Evolutionary conservation across 2,113 vertebrate species (phyloP).

Genomic region (Coturnix japonica): DNA sequence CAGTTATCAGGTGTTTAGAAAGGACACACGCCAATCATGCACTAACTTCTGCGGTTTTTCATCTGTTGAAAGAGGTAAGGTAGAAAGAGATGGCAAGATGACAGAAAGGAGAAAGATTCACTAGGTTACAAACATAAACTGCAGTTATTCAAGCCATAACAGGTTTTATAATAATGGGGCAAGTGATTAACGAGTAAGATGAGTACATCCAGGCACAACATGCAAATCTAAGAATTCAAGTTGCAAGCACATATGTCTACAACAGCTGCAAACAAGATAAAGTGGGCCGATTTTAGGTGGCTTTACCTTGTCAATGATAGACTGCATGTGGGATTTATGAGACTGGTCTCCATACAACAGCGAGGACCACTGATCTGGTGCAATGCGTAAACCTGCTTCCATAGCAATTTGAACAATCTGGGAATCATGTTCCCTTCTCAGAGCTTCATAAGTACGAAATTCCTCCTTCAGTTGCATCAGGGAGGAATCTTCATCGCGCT

Average conservation of each 20-base stretch:
- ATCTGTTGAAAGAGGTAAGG: neutral
- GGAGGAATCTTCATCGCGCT: conserved; percentile 97
- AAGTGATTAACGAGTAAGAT: neutral
- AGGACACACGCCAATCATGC: neutral
- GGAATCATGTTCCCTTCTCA: conserved; percentile 95
- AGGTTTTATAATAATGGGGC: neutral
- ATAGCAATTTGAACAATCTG: conserved; percentile 99
- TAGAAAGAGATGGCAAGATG: neutral
- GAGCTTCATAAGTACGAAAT: conserved; percentile 94
- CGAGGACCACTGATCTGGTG: conserved; percentile 98
- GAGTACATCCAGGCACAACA: accelerated
- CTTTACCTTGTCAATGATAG: conserved; percentile 98
- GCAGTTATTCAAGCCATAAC: neutral
- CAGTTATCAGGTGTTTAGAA: neutral
- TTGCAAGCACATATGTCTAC: neutral
- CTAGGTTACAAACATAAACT: neutral
- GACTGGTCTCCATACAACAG: conserved; percentile 96
- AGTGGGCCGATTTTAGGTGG: neutral
- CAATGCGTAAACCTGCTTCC: conserved; percentile 97
- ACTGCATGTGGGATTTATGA: conserved; percentile 99
- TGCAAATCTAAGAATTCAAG: accelerated
- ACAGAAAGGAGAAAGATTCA: neutral
- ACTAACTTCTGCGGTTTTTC: neutral
- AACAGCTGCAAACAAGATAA: neutral
- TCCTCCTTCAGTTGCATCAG: conserved; percentile 99